Evolutionary conservation across 2,888 invertebrate genomes (phyloP).

Genomic region (Aspidiotus destructor): DNA sequence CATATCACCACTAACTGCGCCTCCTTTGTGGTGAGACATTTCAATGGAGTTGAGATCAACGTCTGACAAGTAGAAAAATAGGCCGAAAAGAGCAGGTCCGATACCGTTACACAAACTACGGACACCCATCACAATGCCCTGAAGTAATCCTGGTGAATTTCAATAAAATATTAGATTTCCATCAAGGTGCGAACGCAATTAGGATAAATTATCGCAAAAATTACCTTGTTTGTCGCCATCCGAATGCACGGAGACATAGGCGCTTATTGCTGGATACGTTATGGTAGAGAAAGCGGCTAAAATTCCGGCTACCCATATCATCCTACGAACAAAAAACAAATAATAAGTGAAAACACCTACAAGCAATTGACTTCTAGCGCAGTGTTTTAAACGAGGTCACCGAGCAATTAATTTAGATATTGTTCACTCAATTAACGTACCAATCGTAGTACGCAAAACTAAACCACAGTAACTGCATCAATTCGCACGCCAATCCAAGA

Average conservation of each 20-base stretch:
- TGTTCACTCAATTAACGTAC: slow-evolving; percentile 46
- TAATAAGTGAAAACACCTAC: not conserved
- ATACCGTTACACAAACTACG: slow-evolving; percentile 94
- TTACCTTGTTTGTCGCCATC: slow-evolving; percentile 92
- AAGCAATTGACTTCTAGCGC: not conserved
- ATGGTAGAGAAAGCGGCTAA: slow-evolving; percentile 91
- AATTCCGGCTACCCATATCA: slow-evolving; percentile 99
- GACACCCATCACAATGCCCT: slow-evolving; percentile 98
- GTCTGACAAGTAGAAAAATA: slow-evolving; percentile 96
- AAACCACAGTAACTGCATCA: slow-evolving; percentile 94
- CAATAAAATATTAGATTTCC: not conserved
- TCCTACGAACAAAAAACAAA: slow-evolving; percentile 48
- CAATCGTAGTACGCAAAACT: slow-evolving; percentile 92
- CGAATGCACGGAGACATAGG: slow-evolving; percentile 95
- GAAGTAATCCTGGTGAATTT: slow-evolving; percentile 57
- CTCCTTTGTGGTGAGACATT: slow-evolving; percentile 46
- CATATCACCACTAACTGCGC: too few species aligned
- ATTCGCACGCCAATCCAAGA: slow-evolving; percentile 90
- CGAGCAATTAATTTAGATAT: not conserved
- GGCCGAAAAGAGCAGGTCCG: slow-evolving; percentile 96
- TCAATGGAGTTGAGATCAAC: slow-evolving; percentile 76
- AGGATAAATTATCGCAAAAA: too few species aligned
- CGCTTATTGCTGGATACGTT: slow-evolving; percentile 97
- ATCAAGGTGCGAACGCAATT: not conserved
- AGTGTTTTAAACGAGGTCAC: not conserved